phyloP scores from a whole-genome alignment of 2,113 vertebrate genomes.

The Paratilapia polleni region DNA sequence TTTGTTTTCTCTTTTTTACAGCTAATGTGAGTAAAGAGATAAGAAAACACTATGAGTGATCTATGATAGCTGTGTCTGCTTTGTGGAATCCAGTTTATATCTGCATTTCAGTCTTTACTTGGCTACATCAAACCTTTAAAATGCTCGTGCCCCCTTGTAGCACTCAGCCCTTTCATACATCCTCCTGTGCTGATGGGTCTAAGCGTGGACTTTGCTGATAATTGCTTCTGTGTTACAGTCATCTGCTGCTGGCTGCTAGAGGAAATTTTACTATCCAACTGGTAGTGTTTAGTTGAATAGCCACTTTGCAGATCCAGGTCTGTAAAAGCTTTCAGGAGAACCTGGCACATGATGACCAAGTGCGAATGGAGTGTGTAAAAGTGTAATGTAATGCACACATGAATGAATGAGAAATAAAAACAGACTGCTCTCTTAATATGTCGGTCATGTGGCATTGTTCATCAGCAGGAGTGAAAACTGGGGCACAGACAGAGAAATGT shows the following conservation, averaged over 20 bases:
- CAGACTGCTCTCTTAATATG: neutral
- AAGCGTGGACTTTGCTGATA: conserved; percentile 34
- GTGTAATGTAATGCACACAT: conserved; percentile 41
- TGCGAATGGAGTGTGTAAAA: conserved; percentile 37
- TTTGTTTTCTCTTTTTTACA: neutral
- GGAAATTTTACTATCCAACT: conserved; percentile 28
- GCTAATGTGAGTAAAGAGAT: neutral
- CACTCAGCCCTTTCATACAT: conserved; percentile 8
- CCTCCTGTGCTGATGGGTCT: conserved; percentile 14
- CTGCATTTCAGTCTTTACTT: neutral
- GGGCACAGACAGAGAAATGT: neutral
- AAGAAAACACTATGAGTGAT: neutral
- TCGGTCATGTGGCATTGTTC: neutral
- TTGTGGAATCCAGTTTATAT: neutral
- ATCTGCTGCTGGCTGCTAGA: conserved; percentile 42
- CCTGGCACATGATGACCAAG: conserved; percentile 23
- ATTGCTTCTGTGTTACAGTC: conserved; percentile 47
- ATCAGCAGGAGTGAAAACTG: neutral
- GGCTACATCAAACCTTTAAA: neutral
- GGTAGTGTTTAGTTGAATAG: conserved; percentile 48
- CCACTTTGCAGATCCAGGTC: conserved; percentile 45
- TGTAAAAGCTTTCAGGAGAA: conserved; percentile 47
- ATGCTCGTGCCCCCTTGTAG: conserved; percentile 4
- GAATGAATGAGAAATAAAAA: conserved; percentile 35
- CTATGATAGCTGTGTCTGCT: neutral